Percentiles rank a stretch among this genome's conserved stretches.
phyloP scores from a whole-genome alignment of 2,888 invertebrate species.

The Eumacrocentrus americanus region DNA sequence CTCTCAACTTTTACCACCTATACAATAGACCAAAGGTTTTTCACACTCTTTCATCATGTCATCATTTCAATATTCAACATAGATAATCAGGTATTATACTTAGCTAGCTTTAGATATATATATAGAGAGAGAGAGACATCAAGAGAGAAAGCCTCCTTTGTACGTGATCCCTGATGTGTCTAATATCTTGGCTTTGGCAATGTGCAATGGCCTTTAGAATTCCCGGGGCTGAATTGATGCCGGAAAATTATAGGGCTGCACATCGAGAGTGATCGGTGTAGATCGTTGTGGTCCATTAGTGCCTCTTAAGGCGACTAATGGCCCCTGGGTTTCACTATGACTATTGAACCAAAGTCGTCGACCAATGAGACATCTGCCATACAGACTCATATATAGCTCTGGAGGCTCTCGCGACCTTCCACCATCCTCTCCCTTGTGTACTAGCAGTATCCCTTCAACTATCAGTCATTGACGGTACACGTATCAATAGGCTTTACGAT shows the following conservation, averaged over 20 bases:
- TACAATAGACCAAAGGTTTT: neutral
- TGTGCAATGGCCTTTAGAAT: constrained; percentile 12
- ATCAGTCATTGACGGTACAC: constrained; percentile 21
- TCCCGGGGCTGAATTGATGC: constrained; percentile 17
- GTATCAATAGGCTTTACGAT: constrained; percentile 27
- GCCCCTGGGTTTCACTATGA: constrained; percentile 24
- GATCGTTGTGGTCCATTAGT: constrained; percentile 31
- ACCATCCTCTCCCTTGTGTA: constrained; percentile 9
- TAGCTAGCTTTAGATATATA: neutral
- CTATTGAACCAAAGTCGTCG: constrained; percentile 28
- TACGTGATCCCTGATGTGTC: constrained; percentile 9
- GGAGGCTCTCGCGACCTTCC: constrained; percentile 10
- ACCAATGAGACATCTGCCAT: constrained; percentile 17
- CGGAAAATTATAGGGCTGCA: constrained; percentile 24
- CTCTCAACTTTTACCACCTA: neutral
- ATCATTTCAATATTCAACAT: constrained; percentile 3
- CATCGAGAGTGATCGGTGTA: constrained; percentile 26
- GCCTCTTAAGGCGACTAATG: constrained; percentile 30
- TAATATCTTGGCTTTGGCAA: constrained; percentile 8
- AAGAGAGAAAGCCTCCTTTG: neutral
- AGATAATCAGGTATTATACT: too few species aligned
- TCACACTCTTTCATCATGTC: too few species aligned
- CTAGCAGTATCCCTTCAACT: constrained; percentile 24
- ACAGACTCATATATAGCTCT: too few species aligned
- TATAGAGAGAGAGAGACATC: neutral